Evolutionary conservation across 1,140 invertebrate species (phyloP).

Genomic region (Brachystomella parvula): DNA sequence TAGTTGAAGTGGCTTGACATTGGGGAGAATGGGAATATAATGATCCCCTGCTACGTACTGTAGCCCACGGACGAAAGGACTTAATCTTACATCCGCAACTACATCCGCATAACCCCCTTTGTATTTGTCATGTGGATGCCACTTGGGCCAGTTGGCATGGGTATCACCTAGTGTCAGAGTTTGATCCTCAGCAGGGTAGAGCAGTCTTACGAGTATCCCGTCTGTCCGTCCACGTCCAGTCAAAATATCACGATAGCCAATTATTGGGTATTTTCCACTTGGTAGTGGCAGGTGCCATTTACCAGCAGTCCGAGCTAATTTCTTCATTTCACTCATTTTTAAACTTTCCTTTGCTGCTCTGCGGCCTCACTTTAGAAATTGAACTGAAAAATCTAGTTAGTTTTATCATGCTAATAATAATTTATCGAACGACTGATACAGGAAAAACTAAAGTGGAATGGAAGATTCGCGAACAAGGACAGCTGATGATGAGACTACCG

Average conservation of each 20-base stretch:
- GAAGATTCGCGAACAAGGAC: too few relatives aligned
- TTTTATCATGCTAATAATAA: too few relatives aligned
- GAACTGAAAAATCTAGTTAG: too few relatives aligned
- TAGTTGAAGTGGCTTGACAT: slow-evolving; percentile 12
- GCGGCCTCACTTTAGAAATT: too few relatives aligned
- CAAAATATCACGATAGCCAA: not conserved
- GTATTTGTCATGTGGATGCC: not conserved
- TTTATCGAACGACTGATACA: not conserved
- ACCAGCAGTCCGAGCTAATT: not conserved
- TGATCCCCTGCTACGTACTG: not conserved
- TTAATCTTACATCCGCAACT: not conserved
- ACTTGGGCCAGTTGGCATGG: not conserved
- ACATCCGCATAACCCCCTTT: not conserved
- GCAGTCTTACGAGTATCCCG: not conserved
- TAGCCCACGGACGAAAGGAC: not conserved
- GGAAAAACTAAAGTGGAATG: not conserved
- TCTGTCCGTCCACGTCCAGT: not conserved
- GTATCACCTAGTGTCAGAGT: too few relatives aligned
- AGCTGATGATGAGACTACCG: too few relatives aligned
- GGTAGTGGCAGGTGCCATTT: not conserved
- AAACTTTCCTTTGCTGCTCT: not conserved
- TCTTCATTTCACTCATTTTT: too few relatives aligned
- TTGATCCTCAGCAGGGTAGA: not conserved
- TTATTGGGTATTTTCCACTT: not conserved
- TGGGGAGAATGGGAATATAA: not conserved